phyloP scores from a whole-genome alignment of 2,888 invertebrate species.

The Hirudinaria manillensis region DNA sequence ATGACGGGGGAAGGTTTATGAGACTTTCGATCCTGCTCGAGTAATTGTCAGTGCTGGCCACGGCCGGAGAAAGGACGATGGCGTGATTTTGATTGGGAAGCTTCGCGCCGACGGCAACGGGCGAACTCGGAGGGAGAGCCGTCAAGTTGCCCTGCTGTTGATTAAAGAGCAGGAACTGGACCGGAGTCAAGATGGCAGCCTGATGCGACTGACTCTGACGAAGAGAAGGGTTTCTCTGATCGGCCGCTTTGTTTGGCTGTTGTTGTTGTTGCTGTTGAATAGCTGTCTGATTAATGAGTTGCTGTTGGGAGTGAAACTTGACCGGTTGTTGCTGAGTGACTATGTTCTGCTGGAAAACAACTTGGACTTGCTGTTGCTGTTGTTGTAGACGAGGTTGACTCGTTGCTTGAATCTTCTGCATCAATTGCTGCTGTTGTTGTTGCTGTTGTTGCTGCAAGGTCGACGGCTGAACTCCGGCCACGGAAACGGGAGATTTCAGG shows the following conservation, averaged over 20 bases:
- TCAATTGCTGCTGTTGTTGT: neutral
- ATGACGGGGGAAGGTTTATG: too few relatives aligned
- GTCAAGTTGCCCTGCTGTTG: slow-evolving; percentile 35
- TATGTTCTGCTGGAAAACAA: neutral
- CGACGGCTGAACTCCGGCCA: neutral
- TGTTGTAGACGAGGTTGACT: neutral
- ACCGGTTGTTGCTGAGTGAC: slow-evolving; percentile 28
- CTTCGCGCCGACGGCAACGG: neutral
- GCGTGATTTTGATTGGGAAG: slow-evolving; percentile 5
- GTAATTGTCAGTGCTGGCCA: neutral
- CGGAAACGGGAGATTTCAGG: neutral
- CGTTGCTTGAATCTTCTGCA: neutral
- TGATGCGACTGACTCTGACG: neutral
- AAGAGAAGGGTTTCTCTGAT: neutral
- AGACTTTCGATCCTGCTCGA: too few relatives aligned
- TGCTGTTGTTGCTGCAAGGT: slow-evolving; percentile 39
- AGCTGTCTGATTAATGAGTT: slow-evolving; percentile 13
- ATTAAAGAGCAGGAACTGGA: slow-evolving; percentile 33
- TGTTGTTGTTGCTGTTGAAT: slow-evolving; percentile 3
- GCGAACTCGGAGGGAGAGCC: neutral
- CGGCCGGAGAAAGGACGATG: neutral
- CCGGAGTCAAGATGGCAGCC: slow-evolving; percentile 11
- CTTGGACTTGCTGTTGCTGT: slow-evolving; percentile 17
- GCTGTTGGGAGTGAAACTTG: slow-evolving; percentile 21
- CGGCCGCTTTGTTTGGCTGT: neutral